These are phyloP conservation scores for Rhodophaea formosa DNA, from an alignment of 2,888 invertebrate species.

Conservation along the genomic window DNA sequence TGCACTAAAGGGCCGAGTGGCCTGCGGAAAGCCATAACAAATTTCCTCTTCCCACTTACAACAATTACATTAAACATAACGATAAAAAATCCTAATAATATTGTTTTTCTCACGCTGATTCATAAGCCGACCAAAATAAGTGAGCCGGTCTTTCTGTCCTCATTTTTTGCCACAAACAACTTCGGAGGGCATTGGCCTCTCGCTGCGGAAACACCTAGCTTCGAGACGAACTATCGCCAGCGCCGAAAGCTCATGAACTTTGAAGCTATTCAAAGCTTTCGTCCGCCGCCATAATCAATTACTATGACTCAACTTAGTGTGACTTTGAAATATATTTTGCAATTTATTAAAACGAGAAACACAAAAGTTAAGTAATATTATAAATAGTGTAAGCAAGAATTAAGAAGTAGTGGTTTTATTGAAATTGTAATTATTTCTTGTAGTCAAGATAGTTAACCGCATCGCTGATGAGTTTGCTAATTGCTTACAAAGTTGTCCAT, in stretches of 20 bases:
- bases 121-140: conserved; percentile 74
- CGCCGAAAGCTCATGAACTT: conserved; percentile 34
- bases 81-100: conserved; percentile 50
- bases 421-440: background rate
- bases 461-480: background rate
- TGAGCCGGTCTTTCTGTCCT: conserved; percentile 72
- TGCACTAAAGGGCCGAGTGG: background rate
- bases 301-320: conserved; percentile 10
- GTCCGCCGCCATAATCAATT: conserved; percentile 7
- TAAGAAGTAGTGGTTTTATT: background rate
- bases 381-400: background rate
- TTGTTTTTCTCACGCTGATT: conserved; percentile 77
- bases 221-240: conserved; percentile 53
- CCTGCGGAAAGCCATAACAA: conserved; percentile 18
- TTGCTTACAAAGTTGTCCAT: background rate
- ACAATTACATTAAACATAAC: conserved; percentile 34
- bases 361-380: background rate
- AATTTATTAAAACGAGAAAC: background rate
- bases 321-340: background rate
- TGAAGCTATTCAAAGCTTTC: conserved; percentile 24
- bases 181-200: conserved; percentile 76
- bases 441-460: background rate
- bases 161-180: conserved; percentile 81
- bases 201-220: conserved; percentile 67
- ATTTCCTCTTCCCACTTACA: conserved; percentile 28